A percentile compares a stretch with the other conserved stretches of the same genome.
These are phyloP conservation scores for Drosophila rufa DNA, from an alignment of 1,140 invertebrate species.

Conservation along the genomic window DNA sequence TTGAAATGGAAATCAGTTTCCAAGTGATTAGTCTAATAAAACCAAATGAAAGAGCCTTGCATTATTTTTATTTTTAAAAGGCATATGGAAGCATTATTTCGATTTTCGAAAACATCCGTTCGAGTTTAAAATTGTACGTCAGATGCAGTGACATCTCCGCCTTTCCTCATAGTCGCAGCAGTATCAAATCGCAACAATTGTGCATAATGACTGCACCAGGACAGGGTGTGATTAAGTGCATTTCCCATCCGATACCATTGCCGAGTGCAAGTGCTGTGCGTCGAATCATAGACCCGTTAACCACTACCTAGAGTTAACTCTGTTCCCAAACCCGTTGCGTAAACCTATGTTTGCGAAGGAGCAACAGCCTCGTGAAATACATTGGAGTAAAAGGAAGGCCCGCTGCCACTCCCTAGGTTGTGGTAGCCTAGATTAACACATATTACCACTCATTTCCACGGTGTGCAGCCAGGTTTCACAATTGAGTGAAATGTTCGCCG, in stretches of 20 bases:
- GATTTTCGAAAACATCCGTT: background rate
- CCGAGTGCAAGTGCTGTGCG: background rate
- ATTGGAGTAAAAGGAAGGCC: background rate
- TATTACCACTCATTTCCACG: conserved; percentile 26
- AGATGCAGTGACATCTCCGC: background rate
- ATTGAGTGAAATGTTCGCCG: conserved; percentile 21
- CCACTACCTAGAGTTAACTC: background rate
- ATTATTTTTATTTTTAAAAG: background rate
- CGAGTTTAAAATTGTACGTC: background rate
- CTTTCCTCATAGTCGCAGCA: background rate
- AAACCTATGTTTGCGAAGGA: conserved; percentile 9
- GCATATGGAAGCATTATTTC: too few species aligned
- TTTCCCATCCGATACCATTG: conserved; percentile 4
- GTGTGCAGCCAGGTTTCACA: conserved; percentile 24
- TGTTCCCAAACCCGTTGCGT: conserved; percentile 9
- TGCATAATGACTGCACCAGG: conserved; percentile 2
- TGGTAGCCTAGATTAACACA: conserved; percentile 22
- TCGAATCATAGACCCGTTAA: background rate
- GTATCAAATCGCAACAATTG: background rate
- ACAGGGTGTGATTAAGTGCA: background rate
- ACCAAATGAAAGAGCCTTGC: background rate
- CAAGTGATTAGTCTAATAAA: background rate
- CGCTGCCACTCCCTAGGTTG: conserved; percentile 4
- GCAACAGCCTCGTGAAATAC: background rate
- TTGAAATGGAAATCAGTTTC: conserved; percentile 1